Evolutionary conservation across 23 tunicate genomes (phyloP), one percentile per base, ranked within the genome.

Genomic region (Styela clava): DNA sequence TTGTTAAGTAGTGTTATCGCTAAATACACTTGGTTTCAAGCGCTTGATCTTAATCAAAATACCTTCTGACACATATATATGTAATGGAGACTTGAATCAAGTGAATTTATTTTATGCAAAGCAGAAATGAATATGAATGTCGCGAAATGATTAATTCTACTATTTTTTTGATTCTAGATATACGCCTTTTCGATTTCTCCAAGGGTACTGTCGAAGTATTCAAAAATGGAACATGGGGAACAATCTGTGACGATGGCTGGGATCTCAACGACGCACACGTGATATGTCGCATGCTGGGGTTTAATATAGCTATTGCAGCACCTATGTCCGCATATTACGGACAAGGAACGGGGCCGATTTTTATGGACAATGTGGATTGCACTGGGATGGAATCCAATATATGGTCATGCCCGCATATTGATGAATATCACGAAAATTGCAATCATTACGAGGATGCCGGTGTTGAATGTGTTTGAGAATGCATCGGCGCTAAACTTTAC

Each of bases 351-450:
- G 85, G 85, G 31, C 56, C 68, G 5, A 69, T 74, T 22, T 65
- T 69, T 27, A 34, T 86, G 78, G 76, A 64, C 28, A 35, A 86
- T 30, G 63, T 86, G 1, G 16, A 69, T 23, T 86, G 91, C 73
- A 24, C 69, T 3, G 85, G 82, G 22, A 67, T 27, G 29, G 91
- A 81, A 34, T 62, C 9, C 22, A 28, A 78, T 1, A 31, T 81
- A 61, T 31, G 78, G 23, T 71, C 67, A 12, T 85, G 83, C 70
- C 31, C 70, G 22, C 44, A 85, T 52, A 62, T 61, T 23, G 78
- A 78, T 1, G 68, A 71, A 71, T 61, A 52, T 22, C 62, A n/a
- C 5, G 27, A 23, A 27, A 36, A 74, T 69, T 78, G 87, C 35
- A 29, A 35, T 2, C 87, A 83, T 61, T 30, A 29, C 2, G 86